Conservation (phyloP, 2,797 vertebrate species). For the Silurus lanzhouensis region DNA sequence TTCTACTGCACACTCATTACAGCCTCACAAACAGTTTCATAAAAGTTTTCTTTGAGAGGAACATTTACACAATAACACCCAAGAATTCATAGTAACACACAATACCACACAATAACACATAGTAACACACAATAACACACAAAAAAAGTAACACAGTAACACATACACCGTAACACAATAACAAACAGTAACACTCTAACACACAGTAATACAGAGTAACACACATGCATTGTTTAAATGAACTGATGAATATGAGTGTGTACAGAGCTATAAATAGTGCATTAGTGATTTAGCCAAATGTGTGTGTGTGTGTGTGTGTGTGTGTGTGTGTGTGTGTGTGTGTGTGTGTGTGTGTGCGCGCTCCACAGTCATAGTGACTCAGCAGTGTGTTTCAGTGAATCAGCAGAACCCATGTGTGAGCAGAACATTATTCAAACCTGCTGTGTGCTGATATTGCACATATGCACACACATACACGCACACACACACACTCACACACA, state of each 20-base stretch:
- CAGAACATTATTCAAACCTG: neutral
- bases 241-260: neutral
- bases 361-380: slow-evolving; percentile 55
- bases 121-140: too few relatives aligned
- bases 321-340: slow-evolving; percentile 7
- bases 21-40: too few relatives aligned
- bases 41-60: neutral
- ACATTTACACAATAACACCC: neutral
- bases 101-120: too few relatives aligned
- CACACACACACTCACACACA: neutral
- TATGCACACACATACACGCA: neutral
- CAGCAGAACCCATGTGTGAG: slow-evolving; percentile 37
- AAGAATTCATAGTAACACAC: too few relatives aligned
- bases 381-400: slow-evolving; percentile 40
- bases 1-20: too few relatives aligned
- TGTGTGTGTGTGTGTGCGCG: slow-evolving; percentile 15
- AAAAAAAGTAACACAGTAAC: too few relatives aligned
- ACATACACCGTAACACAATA: too few relatives aligned
- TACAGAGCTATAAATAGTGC: too few relatives aligned
- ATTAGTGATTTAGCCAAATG: neutral
- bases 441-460: neutral
- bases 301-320: slow-evolving; percentile 19
- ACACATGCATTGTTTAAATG: too few relatives aligned
- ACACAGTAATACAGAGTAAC: too few relatives aligned
- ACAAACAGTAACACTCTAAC: too few relatives aligned